Base-by-base conservation (phyloP, 2,797 vertebrate species). In the Paguma larvata region DNA sequence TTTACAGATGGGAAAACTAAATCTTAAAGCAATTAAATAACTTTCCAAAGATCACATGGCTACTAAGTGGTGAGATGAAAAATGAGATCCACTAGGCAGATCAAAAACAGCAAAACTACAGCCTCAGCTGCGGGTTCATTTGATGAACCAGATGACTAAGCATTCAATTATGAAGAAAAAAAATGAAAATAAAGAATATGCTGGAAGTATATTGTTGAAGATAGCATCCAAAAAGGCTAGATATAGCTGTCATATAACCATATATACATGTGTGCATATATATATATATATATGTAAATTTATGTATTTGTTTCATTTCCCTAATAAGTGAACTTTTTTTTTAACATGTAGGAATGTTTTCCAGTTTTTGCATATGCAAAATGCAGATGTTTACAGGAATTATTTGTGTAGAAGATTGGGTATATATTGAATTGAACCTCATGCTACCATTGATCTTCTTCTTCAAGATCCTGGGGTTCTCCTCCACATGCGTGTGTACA, bases 401-500 rank as follows among this genome's bases (percentile, higher is more conserved):
- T 27, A 73, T 85, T 85, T 67, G 25, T 48, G 25, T 80, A 73
- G 79, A 79, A 18, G 16, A 86, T 3, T 53, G 30, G 46, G 10
- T 67, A 3, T 21, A 4, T 59, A 34, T 6, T 30, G n/a, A 38
- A 51, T 73, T 86, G 21, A 68, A 59, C 73, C 59, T 80, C 11
- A 6, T 46, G 8, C 46, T 59, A 30, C 67, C 25, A 34, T 30
- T 86, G 48, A 34, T 59, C 44, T 92, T 91, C 6, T 67, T 41
- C 48, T 73, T 68, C 9, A 15, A 87, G 63, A 44, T 5, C 4
- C 21, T 21, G 5, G 15, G 6, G 9, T 62, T 93, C 67, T 72
- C 11, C 15, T 85, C 56, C 13, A 8, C 30, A 89, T 75, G 94
- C 97, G 93, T 96, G 97, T 97, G 94, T 93, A 92, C 93, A 86